Base-by-base conservation (phyloP, 2,113 vertebrate species). In the Psephotus haematonotus region DNA sequence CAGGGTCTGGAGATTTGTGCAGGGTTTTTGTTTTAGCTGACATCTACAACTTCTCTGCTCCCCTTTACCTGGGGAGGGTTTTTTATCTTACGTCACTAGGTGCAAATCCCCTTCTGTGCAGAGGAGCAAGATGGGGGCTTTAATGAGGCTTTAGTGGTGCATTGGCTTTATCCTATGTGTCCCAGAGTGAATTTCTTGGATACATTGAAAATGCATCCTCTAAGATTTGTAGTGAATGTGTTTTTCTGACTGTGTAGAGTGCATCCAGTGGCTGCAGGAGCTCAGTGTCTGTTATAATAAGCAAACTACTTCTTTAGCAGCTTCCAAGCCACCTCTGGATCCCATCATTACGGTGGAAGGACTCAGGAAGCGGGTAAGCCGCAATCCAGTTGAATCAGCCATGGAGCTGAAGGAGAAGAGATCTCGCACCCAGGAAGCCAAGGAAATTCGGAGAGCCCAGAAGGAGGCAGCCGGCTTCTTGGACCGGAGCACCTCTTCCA, bases 351-450 rank as follows among this genome's bases (percentile, higher is more conserved):
- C 99, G 0, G 99, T 99, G 43, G 99, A 99, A 95, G 98, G 99
- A 4, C 98, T 99, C 82, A 97, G 99, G 85, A 99, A 99, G 85
- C 98, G 99, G 0, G 98, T 97, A 0, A 98, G 98, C 63, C 98
- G 99, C 8, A 99, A 99, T 93, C 98, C 99, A 0, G 99, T 99
- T 1, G 99, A 99, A 78, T 99, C 97, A 1, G 99, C 99, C 94
- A 99, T 99, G 97, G 99, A 99, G 94, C 97, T 99, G 88, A 99
- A 99, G 94, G 99, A 99, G 97, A 99, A 99, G 93, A 98, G 99
- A 9, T 99, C 98, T 5, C 99, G 99, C 35, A 99, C 99, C 1
- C 99, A 99, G 95, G 99, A 99, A 96, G 99, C 99, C 52, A 99
- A 99, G 97, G 99, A 99, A 18, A 99, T 99, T 88, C 98, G 99